Base-by-base conservation (phyloP, 2,113 vertebrate genomes). In the Argyrosomus japonicus region DNA sequence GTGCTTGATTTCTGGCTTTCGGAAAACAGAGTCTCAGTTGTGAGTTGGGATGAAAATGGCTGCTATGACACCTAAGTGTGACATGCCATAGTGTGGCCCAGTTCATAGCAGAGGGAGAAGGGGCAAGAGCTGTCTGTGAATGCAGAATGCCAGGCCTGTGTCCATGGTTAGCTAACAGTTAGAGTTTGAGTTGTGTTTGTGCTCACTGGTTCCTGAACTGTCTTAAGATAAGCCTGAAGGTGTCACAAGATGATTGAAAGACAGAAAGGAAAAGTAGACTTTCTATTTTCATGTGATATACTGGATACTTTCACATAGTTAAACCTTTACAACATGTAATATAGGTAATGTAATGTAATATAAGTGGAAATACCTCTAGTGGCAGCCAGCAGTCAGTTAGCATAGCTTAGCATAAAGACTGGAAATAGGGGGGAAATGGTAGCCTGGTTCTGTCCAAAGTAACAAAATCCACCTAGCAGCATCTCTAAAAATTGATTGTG, bases 81-180 rank as follows among this genome's bases (percentile, higher is more conserved):
- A 95, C 91, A 95, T 93, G 88, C 84, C 85, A 86, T 77, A 15
- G 64, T 23, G 62, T 81, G 88, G 87, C 65, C 81, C 54, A 61
- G 75, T 71, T 82, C 58, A 72, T 53, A 61, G 77, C 68, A 19
- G 75, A 78, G 63, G 48, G 65, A 74, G 64, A 68, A 63, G 32
- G 57, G 48, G 61, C 50, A 65, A 48, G 54, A 67, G n/a, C 11
- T 51, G 27, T 76, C 75, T 47, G 15, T 56, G 27, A 76, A 81
- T 61, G 51, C 72, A 68, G 65, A 76, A 77, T 14, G 27, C 53
- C 61, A 57, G 27, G 25, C 25, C 62, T 79, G 47, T 72, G 57
- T 88, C 53, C 47, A 50, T 2, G 40, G 48, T 61, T 43, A 78
- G 48, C 43, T 48, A 21, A 43, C 14, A 53, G n/a, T 65, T 18